A percentile compares a stretch with the other conserved stretches of the same genome.
These are phyloP conservation scores for Picus viridis DNA, from an alignment of 2,797 vertebrate genomes.

Conservation along the genomic window DNA sequence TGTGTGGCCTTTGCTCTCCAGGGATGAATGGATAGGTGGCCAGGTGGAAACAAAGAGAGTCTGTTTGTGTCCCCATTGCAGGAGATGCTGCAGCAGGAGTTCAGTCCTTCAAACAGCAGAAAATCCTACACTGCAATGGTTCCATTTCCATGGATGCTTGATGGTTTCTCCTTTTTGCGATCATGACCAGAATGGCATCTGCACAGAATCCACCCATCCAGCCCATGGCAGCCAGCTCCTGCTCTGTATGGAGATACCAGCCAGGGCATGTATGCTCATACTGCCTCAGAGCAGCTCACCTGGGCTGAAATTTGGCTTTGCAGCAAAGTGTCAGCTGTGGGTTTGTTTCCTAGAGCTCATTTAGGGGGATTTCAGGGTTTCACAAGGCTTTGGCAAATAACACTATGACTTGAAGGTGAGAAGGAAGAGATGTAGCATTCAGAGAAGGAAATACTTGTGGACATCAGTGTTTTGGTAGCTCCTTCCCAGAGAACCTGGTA, in stretches of 20 bases:
- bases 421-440: not conserved
- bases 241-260: not conserved
- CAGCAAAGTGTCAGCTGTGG: not conserved
- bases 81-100: not conserved
- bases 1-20: conserved; percentile 32
- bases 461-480: not conserved
- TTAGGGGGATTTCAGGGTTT: not conserved
- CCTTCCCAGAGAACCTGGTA: not conserved
- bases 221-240: not conserved
- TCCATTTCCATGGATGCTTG: not conserved
- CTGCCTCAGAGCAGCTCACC: not conserved
- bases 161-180: not conserved
- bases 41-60: not conserved
- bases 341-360: not conserved
- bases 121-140: rapidly evolving
- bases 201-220: not conserved
- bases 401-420: not conserved
- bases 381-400: not conserved
- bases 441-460: not conserved
- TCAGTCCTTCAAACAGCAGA: not conserved
- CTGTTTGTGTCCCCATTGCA: not conserved
- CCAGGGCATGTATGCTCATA: rapidly evolving
- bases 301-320: not conserved
- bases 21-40: not conserved
- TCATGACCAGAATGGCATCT: not conserved